Conservation (phyloP, 2,113 vertebrate species). For the Forbesichthys agassizii region DNA sequence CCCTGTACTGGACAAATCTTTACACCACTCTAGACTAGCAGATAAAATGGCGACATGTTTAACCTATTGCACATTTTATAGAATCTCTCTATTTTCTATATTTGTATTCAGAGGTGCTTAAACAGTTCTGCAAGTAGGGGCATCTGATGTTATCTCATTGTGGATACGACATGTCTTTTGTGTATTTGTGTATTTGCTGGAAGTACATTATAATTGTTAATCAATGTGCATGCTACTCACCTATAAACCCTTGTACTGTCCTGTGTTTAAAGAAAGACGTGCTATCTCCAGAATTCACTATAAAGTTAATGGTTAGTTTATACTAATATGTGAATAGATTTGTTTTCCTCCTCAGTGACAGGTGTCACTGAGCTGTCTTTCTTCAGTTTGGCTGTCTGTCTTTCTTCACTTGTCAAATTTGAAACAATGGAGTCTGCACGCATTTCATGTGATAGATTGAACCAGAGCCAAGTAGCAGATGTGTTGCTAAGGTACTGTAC, state of each 20-base stretch:
- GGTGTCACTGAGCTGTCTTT: constrained; percentile 24
- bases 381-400: no score
- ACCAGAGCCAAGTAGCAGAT: constrained; percentile 7
- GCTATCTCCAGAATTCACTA: background rate
- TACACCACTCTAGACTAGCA: constrained; percentile 19
- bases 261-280: background rate
- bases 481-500: background rate
- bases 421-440: no score
- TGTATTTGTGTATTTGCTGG: background rate
- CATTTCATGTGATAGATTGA: constrained; percentile 10
- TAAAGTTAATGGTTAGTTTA: constrained; percentile 15
- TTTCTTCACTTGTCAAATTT: background rate
- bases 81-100: background rate
- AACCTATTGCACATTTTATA: background rate
- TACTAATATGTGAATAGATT: constrained; percentile 18
- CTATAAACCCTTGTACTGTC: background rate
- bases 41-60: constrained; percentile 24
- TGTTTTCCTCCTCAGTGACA: constrained; percentile 41
- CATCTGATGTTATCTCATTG: background rate
- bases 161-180: background rate
- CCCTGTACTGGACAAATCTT: constrained; percentile 67
- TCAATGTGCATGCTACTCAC: constrained; percentile 4
- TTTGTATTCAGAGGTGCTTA: background rate
- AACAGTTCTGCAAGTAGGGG: background rate
- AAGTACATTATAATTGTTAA: background rate